These are phyloP conservation scores for Mesocentrotus franciscanus DNA, from an alignment of 53 echinoderm and acorn worm genomes.

Conservation along the genomic window DNA sequence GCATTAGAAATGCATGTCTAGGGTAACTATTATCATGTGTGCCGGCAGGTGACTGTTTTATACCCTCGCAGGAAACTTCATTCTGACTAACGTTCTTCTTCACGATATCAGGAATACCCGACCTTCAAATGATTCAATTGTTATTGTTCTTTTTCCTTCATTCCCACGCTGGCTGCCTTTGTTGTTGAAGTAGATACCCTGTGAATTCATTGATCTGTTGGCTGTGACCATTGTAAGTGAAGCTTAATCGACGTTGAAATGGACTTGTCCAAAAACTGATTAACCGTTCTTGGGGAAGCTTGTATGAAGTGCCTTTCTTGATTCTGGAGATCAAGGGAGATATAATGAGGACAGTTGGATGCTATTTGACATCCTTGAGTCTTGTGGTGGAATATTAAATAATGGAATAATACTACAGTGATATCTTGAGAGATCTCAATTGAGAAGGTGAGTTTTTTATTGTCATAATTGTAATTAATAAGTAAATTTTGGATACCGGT, in stretches of 20 bases:
- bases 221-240: not conserved
- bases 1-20: not conserved
- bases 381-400: conserved; percentile 29
- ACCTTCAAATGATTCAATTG: conserved; percentile 1
- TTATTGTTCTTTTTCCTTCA: not conserved
- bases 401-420: conserved; percentile 12
- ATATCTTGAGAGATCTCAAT: not conserved
- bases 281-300: not conserved
- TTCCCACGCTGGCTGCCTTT: conserved; percentile 35
- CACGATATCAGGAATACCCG: conserved; percentile 6
- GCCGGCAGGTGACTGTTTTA: not conserved
- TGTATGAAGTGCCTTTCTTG: not conserved
- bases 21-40: not conserved
- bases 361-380: not conserved
- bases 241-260: not conserved
- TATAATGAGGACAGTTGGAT: not conserved
- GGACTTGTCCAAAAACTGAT: conserved; percentile 21
- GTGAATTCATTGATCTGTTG: not conserved
- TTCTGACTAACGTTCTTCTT: not conserved
- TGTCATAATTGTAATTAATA: not conserved
- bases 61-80: not conserved
- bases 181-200: not conserved
- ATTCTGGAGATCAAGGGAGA: not conserved
- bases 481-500: not conserved
- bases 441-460: not conserved